A percentile compares a stretch with the other conserved stretches of the same genome.
phyloP scores from a whole-genome alignment of 1,140 invertebrate genomes.

The Cotesia vestalis region DNA sequence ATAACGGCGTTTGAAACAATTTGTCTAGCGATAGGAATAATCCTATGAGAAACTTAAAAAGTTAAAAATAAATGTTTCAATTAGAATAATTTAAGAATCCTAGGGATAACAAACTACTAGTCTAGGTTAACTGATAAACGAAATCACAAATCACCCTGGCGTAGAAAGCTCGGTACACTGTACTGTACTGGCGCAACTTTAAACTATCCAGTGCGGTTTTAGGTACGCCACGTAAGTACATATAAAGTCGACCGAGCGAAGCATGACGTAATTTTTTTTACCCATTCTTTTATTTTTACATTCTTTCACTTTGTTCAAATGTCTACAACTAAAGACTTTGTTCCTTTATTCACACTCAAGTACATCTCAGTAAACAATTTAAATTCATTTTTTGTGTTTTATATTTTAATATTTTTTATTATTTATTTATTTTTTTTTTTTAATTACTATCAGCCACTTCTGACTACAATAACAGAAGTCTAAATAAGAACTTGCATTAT shows the following conservation, averaged over 20 bases:
- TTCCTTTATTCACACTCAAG: no score
- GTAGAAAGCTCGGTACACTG: constrained; percentile 2
- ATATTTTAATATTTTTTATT: no score
- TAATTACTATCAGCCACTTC: no score
- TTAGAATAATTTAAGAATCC: constrained; percentile 39
- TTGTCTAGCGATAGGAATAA: no score
- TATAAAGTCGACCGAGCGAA: constrained; percentile 3
- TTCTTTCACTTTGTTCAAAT: neutral
- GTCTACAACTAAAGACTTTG: neutral
- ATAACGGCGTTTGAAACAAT: no score
- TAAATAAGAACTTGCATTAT: no score
- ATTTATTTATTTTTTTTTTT: no score
- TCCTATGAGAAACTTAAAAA: neutral
- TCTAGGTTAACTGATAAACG: constrained; percentile 23
- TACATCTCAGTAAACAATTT: no score
- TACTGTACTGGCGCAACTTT: neutral
- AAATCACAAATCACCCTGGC: constrained; percentile 29
- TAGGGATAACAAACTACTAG: constrained; percentile 43
- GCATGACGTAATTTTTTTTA: neutral
- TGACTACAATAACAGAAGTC: no score
- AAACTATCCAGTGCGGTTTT: neutral
- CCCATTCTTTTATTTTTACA: neutral
- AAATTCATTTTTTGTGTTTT: no score
- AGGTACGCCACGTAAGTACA: no score
- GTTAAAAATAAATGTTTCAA: constrained; percentile 41